Percentiles rank a stretch among this genome's conserved stretches.
These are phyloP conservation scores for Acronicta leporina DNA, from an alignment of 2,888 invertebrate species.

Conservation along the genomic window DNA sequence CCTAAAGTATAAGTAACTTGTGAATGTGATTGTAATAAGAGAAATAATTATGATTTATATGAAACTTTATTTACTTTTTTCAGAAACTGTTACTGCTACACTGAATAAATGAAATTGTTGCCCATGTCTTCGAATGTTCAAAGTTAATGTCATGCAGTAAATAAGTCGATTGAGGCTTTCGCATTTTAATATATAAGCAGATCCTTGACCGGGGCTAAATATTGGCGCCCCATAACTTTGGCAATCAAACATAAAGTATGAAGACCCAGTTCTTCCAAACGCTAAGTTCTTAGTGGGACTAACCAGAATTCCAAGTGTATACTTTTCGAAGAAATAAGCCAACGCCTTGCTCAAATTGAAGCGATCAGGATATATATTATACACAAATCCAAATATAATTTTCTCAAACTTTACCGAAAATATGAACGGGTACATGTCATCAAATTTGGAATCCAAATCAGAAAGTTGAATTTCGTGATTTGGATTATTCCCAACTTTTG, in stretches of 20 bases:
- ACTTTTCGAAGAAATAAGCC: slow-evolving; percentile 88
- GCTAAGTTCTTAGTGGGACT: slow-evolving; percentile 87
- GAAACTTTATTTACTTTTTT: slow-evolving; percentile 67
- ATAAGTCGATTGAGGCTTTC: slow-evolving; percentile 89
- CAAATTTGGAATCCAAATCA: slow-evolving; percentile 87
- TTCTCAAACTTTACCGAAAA: slow-evolving; percentile 89
- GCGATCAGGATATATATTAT: slow-evolving; percentile 85
- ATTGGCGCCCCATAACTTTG: slow-evolving; percentile 90
- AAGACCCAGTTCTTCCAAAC: slow-evolving; percentile 84
- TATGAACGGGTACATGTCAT: slow-evolving; percentile 88
- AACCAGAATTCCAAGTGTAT: slow-evolving; percentile 87
- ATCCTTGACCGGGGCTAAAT: slow-evolving; percentile 89
- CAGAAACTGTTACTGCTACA: slow-evolving; percentile 65
- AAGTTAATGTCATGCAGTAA: slow-evolving; percentile 90
- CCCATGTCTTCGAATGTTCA: slow-evolving; percentile 88
- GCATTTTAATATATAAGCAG: slow-evolving; percentile 90
- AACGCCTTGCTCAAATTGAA: slow-evolving; percentile 91
- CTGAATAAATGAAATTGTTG: slow-evolving; percentile 87
- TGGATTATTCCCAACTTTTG: slow-evolving; percentile 74
- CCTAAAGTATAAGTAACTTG: too few relatives aligned
- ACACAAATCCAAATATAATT: slow-evolving; percentile 90
- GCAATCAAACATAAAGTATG: slow-evolving; percentile 92
- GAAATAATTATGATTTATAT: too few relatives aligned
- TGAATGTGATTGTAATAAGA: neutral
- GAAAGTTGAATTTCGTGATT: slow-evolving; percentile 89